These are phyloP conservation scores for Cyclopterus lumpus DNA, from an alignment of 2,797 vertebrate species.

Conservation along the genomic window DNA sequence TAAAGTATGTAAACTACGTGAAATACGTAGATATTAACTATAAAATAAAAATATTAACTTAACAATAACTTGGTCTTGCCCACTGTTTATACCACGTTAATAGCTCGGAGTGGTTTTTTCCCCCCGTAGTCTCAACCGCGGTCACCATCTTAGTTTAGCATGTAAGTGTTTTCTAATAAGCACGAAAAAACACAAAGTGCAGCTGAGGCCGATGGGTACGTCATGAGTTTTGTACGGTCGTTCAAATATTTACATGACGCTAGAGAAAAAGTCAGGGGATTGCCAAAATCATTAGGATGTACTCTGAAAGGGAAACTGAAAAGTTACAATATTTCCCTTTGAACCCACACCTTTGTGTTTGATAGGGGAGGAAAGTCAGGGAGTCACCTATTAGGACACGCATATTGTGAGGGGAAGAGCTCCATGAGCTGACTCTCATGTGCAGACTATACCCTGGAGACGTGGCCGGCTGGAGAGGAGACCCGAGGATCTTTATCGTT, in stretches of 20 bases:
- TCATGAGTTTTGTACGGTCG: too few species aligned
- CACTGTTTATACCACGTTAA: too few species aligned
- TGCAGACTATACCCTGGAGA: constrained; percentile 22
- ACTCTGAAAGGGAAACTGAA: not conserved
- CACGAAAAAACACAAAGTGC: too few species aligned
- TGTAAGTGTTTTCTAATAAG: not conserved
- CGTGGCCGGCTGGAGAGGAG: constrained; percentile 4
- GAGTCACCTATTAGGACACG: not conserved
- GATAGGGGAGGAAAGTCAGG: not conserved
- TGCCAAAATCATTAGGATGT: not conserved
- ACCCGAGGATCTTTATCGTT: constrained; percentile 22
- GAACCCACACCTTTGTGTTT: not conserved
- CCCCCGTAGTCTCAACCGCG: not conserved
- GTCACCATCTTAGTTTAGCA: not conserved
- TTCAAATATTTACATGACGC: too few species aligned
- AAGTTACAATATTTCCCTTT: not conserved
- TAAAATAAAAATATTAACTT: too few species aligned
- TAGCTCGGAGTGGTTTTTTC: too few species aligned
- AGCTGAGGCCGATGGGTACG: not conserved
- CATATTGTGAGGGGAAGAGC: not conserved
- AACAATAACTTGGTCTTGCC: too few species aligned
- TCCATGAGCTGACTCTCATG: constrained; percentile 17
- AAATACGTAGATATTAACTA: too few species aligned
- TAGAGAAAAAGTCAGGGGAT: not conserved
- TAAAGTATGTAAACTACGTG: too few species aligned